Evolutionary conservation across 2,797 vertebrate species (phyloP).

Genomic region (Arremon aurantiirostris): DNA sequence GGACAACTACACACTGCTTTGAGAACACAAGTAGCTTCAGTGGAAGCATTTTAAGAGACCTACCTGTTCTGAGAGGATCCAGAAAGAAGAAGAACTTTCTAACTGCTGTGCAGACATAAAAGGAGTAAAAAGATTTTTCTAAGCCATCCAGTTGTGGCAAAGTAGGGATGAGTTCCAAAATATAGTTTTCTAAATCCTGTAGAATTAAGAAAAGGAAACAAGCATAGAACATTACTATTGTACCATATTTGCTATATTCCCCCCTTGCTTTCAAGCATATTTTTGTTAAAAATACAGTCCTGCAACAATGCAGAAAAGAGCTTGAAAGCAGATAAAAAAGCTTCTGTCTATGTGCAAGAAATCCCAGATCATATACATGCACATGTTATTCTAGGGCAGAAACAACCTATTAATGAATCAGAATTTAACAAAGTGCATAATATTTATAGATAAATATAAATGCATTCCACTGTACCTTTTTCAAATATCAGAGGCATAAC

Average conservation of each 20-base stretch:
- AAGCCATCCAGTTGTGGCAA: constrained; percentile 95
- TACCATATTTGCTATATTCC: background rate
- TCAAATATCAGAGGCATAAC: background rate
- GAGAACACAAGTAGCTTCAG: background rate
- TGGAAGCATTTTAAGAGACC: background rate
- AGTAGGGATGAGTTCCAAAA: constrained; percentile 95
- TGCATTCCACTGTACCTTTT: background rate
- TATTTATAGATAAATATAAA: background rate
- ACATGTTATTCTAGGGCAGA: background rate
- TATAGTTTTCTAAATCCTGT: constrained; percentile 98
- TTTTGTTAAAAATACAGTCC: background rate
- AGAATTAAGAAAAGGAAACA: constrained; percentile 29
- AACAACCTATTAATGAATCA: background rate
- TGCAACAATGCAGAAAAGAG: background rate
- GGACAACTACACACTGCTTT: background rate
- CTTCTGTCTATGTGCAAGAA: background rate
- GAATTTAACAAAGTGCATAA: background rate
- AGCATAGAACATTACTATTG: background rate
- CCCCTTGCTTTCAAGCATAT: background rate
- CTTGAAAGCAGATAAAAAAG: background rate
- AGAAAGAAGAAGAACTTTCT: constrained; percentile 98
- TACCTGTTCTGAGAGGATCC: constrained; percentile 95
- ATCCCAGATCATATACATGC: background rate
- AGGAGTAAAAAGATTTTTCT: constrained; percentile 99
- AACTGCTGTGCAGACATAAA: constrained; percentile 97